Evolutionary conservation across 92 coral and sea anemone species (phyloP), one percentile per base, ranked within the genome.

Genomic region (Chrysogorgia sp.): DNA sequence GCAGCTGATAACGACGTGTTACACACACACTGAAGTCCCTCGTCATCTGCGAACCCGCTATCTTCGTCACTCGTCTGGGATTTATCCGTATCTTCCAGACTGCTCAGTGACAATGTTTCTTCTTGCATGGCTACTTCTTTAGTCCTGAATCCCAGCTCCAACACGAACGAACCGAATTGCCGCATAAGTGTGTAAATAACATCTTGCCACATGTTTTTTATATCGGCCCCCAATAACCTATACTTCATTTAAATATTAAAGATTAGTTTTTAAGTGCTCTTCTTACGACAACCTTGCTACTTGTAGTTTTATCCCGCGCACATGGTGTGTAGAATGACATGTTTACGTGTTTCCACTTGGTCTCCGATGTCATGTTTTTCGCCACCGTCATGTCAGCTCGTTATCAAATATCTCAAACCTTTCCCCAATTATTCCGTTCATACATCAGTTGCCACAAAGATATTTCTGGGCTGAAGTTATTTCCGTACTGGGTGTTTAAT

Each of bases 31-130:
- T 14, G 19, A 1, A 69, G 40, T 9, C 60, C 37, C 34, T 72
- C 79, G 25, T 72, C 79, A 25, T 72, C 79, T 7, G 79, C 79
- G 55, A 72, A 72, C 6, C 79, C 79, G 34, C 79, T 72, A 34
- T 72, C 79, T 0, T 53, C 63, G 1, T 55, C 37, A 32, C 65
- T 72, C 9, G 28, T n/a, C 19, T 53, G 2, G 10, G 49, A 49
- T 12, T 52, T 62, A 14, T 71, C 62, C 3, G 14, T 47, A 7
- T 2, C n/a, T n/a, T 7, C 15, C 43, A 12, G 5, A 47, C 2
- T n/a, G n/a, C 14, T 6, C n/a, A 7, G 53, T 2, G 10, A 2
- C n/a, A 6, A 2, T 7, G 7, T 29, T 7, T 23, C 63, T 23
- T 43, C 50, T 43, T 19, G 17, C 63, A 57, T 57, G 29, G 6